Conservation (phyloP, 2,113 vertebrate genomes). For the Daubentonia madagascariensis region DNA sequence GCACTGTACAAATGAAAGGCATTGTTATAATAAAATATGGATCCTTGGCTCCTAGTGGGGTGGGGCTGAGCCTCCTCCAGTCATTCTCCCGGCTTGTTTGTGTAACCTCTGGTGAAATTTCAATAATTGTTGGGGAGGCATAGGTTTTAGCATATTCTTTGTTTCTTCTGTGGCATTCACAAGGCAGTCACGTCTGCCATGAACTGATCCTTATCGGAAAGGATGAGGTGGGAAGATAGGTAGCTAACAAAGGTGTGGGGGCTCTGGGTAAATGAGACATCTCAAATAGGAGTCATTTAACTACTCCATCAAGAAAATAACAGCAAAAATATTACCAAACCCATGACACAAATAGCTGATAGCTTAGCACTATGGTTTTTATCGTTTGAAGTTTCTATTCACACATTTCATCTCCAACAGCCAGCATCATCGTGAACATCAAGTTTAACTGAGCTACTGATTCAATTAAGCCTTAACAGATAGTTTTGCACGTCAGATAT, state of each 20-base stretch:
- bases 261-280: not conserved
- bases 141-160: conserved; percentile 10
- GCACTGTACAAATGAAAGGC: not conserved
- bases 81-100: not conserved
- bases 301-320: not conserved
- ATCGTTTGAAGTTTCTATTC: not conserved
- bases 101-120: not conserved
- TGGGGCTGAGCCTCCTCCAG: not conserved
- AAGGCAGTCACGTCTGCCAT: not conserved
- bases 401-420: not conserved
- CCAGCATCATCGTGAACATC: not conserved
- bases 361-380: not conserved
- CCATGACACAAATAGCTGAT: not conserved
- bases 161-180: not conserved
- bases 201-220: conserved; percentile 18
- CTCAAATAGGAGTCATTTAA: not conserved
- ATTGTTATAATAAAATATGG: not conserved
- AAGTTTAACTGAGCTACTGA: not conserved
- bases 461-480: not conserved
- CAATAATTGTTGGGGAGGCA: not conserved
- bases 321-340: not conserved
- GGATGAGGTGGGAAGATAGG: not conserved
- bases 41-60: not conserved
- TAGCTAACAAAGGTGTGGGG: not conserved
- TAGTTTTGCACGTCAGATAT: not conserved